Conservation (phyloP, 1,140 invertebrate genomes). For the Drosophila simulans region DNA sequence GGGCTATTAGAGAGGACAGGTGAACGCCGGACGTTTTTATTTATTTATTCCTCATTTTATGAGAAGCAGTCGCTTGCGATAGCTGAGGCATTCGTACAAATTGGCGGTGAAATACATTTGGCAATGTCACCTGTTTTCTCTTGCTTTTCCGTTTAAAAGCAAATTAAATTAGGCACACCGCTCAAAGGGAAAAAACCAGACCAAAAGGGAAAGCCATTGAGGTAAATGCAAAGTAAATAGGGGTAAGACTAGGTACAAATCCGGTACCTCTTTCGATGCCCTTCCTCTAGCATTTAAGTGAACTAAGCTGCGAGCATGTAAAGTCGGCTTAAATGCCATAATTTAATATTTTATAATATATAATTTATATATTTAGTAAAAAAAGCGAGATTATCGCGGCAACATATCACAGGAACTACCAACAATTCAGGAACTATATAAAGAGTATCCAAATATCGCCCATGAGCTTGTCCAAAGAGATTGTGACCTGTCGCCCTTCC, state of each 20-base stretch:
- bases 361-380: too few species aligned
- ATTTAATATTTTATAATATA: too few species aligned
- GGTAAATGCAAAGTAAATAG: slow-evolving; percentile 60
- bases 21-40: slow-evolving; percentile 43
- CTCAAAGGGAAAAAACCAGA: slow-evolving; percentile 5
- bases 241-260: neutral
- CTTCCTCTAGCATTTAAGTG: neutral
- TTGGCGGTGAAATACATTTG: slow-evolving; percentile 76
- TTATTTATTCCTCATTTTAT: slow-evolving; percentile 40
- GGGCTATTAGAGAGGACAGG: slow-evolving; percentile 56
- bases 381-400: too few species aligned
- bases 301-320: too few species aligned
- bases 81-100: slow-evolving; percentile 72
- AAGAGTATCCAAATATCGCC: slow-evolving; percentile 10
- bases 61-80: slow-evolving; percentile 40
- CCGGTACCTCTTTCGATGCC: neutral
- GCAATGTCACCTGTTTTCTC: slow-evolving; percentile 20
- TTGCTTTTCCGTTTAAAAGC: slow-evolving; percentile 14
- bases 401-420: too few species aligned
- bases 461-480: neutral
- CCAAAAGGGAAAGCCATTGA: slow-evolving; percentile 28
- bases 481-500: slow-evolving; percentile 29
- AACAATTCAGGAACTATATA: neutral
- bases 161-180: slow-evolving; percentile 63
- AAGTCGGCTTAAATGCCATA: too few species aligned